Evolutionary conservation across 2,888 invertebrate species (phyloP).

Genomic region (Epistrophella euchroma): DNA sequence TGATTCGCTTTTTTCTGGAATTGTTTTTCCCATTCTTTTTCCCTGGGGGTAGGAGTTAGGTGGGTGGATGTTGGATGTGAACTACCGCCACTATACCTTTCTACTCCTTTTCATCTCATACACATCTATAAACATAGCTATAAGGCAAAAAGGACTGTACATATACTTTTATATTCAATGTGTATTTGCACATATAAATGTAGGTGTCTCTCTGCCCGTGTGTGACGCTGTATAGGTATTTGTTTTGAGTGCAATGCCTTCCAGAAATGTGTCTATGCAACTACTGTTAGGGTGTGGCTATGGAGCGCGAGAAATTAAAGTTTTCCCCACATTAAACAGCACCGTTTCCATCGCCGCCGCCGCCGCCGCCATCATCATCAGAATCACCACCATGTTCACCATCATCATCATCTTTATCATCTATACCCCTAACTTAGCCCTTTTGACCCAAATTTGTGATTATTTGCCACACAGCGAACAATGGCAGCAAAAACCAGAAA

Average conservation of each 20-base stretch:
- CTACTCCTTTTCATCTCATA: constrained; percentile 3
- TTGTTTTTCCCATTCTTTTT: constrained; percentile 67
- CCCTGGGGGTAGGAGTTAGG: constrained; percentile 17
- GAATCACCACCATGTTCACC: neutral
- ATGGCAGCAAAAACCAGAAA: constrained; percentile 30
- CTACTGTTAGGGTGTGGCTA: constrained; percentile 68
- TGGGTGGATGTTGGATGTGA: constrained; percentile 37
- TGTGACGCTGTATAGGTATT: constrained; percentile 23
- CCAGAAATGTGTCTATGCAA: constrained; percentile 60
- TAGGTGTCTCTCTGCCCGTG: constrained; percentile 22
- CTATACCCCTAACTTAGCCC: constrained; percentile 41
- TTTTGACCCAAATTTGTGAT: constrained; percentile 70
- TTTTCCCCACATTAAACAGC: constrained; percentile 62
- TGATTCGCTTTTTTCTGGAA: constrained; percentile 76
- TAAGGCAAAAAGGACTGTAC: constrained; percentile 39
- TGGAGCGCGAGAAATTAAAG: constrained; percentile 70
- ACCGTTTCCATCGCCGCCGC: neutral
- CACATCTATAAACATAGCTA: neutral
- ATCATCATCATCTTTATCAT: neutral
- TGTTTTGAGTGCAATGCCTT: constrained; percentile 72
- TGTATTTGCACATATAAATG: constrained; percentile 28
- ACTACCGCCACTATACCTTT: neutral
- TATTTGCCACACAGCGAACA: constrained; percentile 41
- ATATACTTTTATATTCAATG: constrained; percentile 15
- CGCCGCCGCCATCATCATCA: neutral